These are phyloP conservation scores for Thalassophryne amazonica DNA, from an alignment of 2,797 vertebrate species.

Conservation along the genomic window DNA sequence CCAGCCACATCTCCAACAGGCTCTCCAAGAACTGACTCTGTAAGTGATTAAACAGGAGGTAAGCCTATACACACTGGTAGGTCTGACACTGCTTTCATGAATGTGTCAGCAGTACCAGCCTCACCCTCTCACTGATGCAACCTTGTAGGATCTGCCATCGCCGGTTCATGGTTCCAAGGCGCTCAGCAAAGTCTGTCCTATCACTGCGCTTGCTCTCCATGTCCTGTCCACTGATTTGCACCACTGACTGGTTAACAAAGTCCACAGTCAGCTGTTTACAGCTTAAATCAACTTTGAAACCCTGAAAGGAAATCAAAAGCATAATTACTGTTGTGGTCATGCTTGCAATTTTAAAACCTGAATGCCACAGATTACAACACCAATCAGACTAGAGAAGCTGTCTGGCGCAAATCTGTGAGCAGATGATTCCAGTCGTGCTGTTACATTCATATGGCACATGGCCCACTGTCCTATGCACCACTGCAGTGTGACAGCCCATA, in stretches of 20 bases:
- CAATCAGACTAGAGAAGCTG: no score
- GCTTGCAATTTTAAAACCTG: no score
- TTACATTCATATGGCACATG: no score
- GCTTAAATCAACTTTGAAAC: constrained; percentile 92
- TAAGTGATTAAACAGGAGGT: no score
- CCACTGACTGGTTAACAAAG: constrained; percentile 96
- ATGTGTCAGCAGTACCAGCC: not conserved
- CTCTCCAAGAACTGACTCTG: constrained; percentile 90
- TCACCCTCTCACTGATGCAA: constrained; percentile 89
- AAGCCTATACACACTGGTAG: no score
- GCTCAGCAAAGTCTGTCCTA: constrained; percentile 96
- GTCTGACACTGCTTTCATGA: no score
- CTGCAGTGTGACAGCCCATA: no score
- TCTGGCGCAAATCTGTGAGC: no score
- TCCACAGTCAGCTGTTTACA: constrained; percentile 97
- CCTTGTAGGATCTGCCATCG: constrained; percentile 95
- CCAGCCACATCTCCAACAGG: constrained; percentile 89
- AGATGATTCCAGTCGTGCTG: no score
- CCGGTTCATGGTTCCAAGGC: constrained; percentile 94
- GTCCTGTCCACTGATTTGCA: constrained; percentile 91
- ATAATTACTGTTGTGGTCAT: no score
- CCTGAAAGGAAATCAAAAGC: constrained; percentile 67
- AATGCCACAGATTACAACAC: no score
- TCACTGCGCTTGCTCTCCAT: constrained; percentile 93
- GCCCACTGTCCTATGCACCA: no score